Conservation (phyloP, 2,888 invertebrate species). For the Hirtodrosophila histrioides region DNA sequence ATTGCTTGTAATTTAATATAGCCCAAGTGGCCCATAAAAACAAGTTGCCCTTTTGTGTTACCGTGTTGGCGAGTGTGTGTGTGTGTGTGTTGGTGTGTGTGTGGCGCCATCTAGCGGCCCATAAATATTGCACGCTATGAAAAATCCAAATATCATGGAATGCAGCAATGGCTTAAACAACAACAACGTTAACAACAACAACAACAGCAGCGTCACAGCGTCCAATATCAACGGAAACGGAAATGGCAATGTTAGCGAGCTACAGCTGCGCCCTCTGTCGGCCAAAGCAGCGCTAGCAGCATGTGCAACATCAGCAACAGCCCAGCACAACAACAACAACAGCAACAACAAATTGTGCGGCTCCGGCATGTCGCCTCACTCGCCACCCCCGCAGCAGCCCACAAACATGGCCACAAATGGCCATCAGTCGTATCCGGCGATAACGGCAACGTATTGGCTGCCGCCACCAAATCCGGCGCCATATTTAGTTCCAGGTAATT, state of each 20-base stretch:
- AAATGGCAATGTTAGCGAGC: slow-evolving; percentile 74
- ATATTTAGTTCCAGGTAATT: slow-evolving; percentile 93
- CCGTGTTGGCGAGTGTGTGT: slow-evolving; percentile 14
- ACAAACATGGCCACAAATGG: slow-evolving; percentile 75
- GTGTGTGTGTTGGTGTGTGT: slow-evolving; percentile 25
- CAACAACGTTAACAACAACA: slow-evolving; percentile 21
- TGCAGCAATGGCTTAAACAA: slow-evolving; percentile 66
- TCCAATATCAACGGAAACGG: slow-evolving; percentile 80
- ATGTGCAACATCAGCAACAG: slow-evolving; percentile 49
- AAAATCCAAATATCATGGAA: slow-evolving; percentile 81
- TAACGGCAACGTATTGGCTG: slow-evolving; percentile 93
- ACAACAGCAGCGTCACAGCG: slow-evolving; percentile 37
- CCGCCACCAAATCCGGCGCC: slow-evolving; percentile 92
- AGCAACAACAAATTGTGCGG: slow-evolving; percentile 47
- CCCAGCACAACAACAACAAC: slow-evolving; percentile 35
- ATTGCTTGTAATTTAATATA: slow-evolving; percentile 64
- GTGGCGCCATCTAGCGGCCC: slow-evolving; percentile 71
- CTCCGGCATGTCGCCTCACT: slow-evolving; percentile 53
- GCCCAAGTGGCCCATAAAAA: slow-evolving; percentile 72
- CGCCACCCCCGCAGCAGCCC: slow-evolving; percentile 61
- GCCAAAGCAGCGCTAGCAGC: slow-evolving; percentile 51
- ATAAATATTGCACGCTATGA: slow-evolving; percentile 74
- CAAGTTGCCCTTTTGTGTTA: slow-evolving; percentile 38
- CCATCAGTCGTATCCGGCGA: slow-evolving; percentile 88
- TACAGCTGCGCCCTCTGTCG: slow-evolving; percentile 64